Evolutionary conservation across 1,140 invertebrate species (phyloP), one percentile per base, ranked within the genome.

Genomic region (Sweltsa coloradensis): DNA sequence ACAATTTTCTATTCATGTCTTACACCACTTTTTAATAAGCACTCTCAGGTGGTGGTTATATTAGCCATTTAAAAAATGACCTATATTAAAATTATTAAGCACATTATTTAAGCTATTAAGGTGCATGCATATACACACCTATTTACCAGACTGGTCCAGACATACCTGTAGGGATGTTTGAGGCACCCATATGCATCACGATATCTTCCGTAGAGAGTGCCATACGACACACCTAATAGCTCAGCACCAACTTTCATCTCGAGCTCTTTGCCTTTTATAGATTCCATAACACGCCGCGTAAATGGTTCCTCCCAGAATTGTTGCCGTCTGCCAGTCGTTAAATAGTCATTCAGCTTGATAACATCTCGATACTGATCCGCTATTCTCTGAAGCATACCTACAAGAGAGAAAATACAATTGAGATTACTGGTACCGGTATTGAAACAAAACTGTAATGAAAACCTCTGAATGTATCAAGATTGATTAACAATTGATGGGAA

Each of bases 161-260:
- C 57, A 64, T 64, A 83, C 81, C 81, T 75, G 57, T 84, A 85
- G 11, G 83, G 81, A 53, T 69, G 68, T 65, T 89, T 89, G 46
- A 89, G 75, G 60, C 86, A 90, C 16, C 87, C 87, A 61, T 88
- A 89, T 26, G 84, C 84, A 65, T 91, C 87, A 6, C 87, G 67
- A 64, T 91, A 91, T 55, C 86, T 68, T 18, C 87, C 87, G 58
- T 91, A 90, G 2, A 91, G 72, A 3, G 87, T 90, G 9, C 87
- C 86, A 65, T 91, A 91, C 9, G 85, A 89, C 2, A 91, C 87
- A 14, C 87, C 87, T 40, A 90, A 68, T 34, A 90, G 74, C 62
- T 89, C 83, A 5, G 86, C 85, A n/a, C 85, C 88, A 49, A 85
- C 83, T 66, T 92, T 92, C 88, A 92, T 92, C 67, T 92, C 88